A percentile compares a stretch with the other conserved stretches of the same genome.
Evolutionary conservation across 2,797 vertebrate genomes (phyloP).

Genomic region (Hoplostethus atlanticus): DNA sequence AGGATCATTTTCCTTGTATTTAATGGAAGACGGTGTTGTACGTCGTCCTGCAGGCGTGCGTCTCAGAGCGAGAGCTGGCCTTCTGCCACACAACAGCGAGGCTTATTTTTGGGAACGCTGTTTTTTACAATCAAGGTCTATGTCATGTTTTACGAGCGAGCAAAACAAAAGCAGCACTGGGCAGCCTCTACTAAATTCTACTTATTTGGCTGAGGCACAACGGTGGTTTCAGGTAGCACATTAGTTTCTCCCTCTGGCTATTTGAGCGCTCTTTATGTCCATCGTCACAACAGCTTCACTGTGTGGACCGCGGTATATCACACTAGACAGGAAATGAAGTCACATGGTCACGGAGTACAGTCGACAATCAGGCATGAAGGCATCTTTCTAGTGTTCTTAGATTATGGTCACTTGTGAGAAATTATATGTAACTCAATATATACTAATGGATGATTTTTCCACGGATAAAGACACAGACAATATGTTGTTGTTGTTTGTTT

Average conservation of each 20-base stretch:
- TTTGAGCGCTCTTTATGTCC: background rate
- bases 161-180: slow-evolving; percentile 20
- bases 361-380: slow-evolving; percentile 28
- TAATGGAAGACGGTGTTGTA: too few relatives aligned
- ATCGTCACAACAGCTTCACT: slow-evolving; percentile 3
- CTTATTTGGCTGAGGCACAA: slow-evolving; percentile 10
- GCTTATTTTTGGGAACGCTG: slow-evolving; percentile 18
- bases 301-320: background rate
- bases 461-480: too few relatives aligned
- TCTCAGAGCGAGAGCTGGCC: background rate
- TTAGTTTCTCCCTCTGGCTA: background rate
- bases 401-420: too few relatives aligned
- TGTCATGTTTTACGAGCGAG: slow-evolving; percentile 30
- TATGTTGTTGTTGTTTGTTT: too few relatives aligned
- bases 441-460: too few relatives aligned
- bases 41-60: too few relatives aligned
- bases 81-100: background rate
- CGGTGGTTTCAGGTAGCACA: slow-evolving; percentile 10
- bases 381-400: slow-evolving; percentile 11
- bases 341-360: too few relatives aligned
- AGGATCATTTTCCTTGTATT: too few relatives aligned
- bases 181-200: slow-evolving; percentile 14
- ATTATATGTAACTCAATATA: too few relatives aligned
- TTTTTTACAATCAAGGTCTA: slow-evolving; percentile 24
- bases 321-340: background rate